These are phyloP conservation scores for Thryonomys swinderianus DNA, from an alignment of 2,113 vertebrate genomes.

Conservation along the genomic window DNA sequence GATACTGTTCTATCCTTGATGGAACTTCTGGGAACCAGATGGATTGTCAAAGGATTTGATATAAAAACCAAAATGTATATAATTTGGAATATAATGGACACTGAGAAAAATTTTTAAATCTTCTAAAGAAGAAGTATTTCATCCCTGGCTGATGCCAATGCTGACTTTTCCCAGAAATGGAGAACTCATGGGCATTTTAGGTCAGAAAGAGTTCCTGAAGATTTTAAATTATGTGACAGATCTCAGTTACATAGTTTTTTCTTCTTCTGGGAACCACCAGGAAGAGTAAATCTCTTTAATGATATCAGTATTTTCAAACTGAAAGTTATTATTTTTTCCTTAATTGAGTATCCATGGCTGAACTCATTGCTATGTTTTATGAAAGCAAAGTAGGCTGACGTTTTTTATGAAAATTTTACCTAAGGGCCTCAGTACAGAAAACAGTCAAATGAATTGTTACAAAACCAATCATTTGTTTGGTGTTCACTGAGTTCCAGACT, in stretches of 20 bases:
- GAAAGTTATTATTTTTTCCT: neutral
- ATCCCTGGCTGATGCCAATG: neutral
- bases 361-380: neutral
- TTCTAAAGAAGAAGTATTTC: neutral
- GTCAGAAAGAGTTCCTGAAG: neutral
- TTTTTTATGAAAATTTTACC: neutral
- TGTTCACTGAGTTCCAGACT: neutral
- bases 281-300: neutral
- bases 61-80: conserved; percentile 58
- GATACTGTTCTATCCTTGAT: conserved; percentile 66
- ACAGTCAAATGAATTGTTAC: neutral
- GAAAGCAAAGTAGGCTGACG: neutral
- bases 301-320: neutral
- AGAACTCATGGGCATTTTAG: neutral
- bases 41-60: conserved; percentile 42
- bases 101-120: conserved; percentile 49
- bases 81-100: conserved; percentile 56
- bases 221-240: neutral
- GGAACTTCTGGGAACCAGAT: conserved; percentile 26
- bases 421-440: neutral
- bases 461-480: neutral
- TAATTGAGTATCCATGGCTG: neutral
- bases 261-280: neutral
- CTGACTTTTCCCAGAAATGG: conserved; percentile 34
- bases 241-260: neutral